Evolutionary conservation across 1,140 invertebrate species (phyloP).

Genomic region (Stratiolaelaps scimitus): DNA sequence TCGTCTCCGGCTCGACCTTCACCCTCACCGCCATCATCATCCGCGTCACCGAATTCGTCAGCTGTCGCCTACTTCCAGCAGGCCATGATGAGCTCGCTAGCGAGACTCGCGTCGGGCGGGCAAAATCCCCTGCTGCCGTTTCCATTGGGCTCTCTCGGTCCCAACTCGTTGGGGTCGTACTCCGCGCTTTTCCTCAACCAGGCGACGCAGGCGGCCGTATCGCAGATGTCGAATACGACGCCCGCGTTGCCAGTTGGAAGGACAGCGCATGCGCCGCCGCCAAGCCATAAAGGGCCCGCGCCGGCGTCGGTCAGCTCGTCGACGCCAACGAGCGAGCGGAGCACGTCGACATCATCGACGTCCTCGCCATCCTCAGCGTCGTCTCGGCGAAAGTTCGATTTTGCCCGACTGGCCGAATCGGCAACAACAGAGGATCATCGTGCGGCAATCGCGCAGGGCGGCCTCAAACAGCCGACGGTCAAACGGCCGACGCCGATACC

Average conservation of each 20-base stretch:
- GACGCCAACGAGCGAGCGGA: neutral
- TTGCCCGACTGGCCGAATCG: slow-evolving; percentile 38
- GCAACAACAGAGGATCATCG: slow-evolving; percentile 35
- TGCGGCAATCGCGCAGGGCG: neutral
- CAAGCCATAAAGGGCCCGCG: neutral
- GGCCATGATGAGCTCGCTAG: slow-evolving; percentile 14
- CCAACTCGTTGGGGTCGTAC: neutral
- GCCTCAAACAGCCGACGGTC: neutral
- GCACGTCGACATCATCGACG: neutral
- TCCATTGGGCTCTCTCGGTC: neutral
- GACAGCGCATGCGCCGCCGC: neutral
- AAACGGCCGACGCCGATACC: slow-evolving; percentile 5
- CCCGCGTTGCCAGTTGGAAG: neutral
- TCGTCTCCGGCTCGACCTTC: slow-evolving; percentile 3
- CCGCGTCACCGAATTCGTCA: slow-evolving; percentile 1
- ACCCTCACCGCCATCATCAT: neutral
- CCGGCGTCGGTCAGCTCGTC: neutral
- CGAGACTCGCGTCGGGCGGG: neutral
- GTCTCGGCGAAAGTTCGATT: slow-evolving; percentile 36
- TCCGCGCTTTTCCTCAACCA: neutral
- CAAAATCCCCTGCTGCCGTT: slow-evolving; percentile 22
- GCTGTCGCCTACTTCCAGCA: slow-evolving; percentile 6
- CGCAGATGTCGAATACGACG: neutral
- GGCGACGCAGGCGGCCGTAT: slow-evolving; percentile 5
- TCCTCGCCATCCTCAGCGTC: neutral